Evolutionary conservation across 2,888 invertebrate genomes (phyloP).

Genomic region (Anoplius nigerrimus): DNA sequence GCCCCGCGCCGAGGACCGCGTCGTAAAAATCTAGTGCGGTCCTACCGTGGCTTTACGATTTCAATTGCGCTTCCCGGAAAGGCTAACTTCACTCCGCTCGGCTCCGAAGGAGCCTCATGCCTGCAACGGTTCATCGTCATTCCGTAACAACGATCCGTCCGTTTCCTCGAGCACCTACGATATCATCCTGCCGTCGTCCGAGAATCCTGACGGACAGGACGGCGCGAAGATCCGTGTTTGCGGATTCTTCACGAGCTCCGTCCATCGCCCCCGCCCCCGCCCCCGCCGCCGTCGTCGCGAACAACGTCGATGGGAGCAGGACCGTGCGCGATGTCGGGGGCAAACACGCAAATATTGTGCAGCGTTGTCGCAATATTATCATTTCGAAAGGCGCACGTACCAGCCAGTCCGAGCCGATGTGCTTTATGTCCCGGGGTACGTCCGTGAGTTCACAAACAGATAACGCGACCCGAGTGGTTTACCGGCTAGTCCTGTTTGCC

Average conservation of each 20-base stretch:
- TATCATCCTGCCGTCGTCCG: background rate
- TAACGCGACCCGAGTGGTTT: slow-evolving; percentile 62
- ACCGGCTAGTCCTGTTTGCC: slow-evolving; percentile 61
- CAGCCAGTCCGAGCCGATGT: slow-evolving; percentile 20
- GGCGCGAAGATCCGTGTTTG: slow-evolving; percentile 10
- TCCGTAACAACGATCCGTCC: background rate
- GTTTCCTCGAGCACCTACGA: background rate
- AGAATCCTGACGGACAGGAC: background rate
- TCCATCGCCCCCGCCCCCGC: no score
- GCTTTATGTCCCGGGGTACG: slow-evolving; percentile 26
- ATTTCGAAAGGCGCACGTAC: slow-evolving; percentile 50
- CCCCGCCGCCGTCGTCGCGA: no score
- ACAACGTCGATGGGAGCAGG: background rate
- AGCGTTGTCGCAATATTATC: slow-evolving; percentile 64
- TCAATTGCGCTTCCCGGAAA: slow-evolving; percentile 28
- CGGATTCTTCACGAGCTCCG: slow-evolving; percentile 18
- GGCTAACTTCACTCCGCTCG: background rate
- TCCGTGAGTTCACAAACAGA: slow-evolving; percentile 58
- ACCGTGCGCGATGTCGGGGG: slow-evolving; percentile 19
- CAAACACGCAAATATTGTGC: slow-evolving; percentile 63
- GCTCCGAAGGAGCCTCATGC: background rate
- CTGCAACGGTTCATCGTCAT: slow-evolving; percentile 5
- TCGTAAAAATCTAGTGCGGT: slow-evolving; percentile 50
- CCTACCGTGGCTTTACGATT: slow-evolving; percentile 37
- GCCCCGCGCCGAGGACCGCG: slow-evolving; percentile 8